These are phyloP conservation scores for Noctua janthe DNA, from an alignment of 2,888 invertebrate species.

Conservation along the genomic window DNA sequence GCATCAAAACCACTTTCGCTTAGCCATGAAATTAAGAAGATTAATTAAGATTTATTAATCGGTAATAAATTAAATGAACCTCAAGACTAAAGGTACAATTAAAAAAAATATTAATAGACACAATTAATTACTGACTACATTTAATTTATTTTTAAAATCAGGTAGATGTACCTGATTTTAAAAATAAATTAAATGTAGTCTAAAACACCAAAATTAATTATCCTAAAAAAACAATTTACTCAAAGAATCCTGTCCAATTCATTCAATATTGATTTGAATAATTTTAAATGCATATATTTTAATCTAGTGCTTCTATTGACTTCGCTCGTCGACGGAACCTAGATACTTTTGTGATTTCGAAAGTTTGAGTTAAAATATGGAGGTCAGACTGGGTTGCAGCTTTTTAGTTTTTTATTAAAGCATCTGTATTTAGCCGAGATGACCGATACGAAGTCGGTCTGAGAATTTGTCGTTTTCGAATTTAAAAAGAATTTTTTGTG, in stretches of 20 bases:
- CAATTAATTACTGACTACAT: too few relatives aligned
- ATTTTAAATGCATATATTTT: constrained; percentile 31
- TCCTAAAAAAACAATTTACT: neutral
- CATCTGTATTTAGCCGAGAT: constrained; percentile 49
- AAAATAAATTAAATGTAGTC: neutral
- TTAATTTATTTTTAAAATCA: too few relatives aligned
- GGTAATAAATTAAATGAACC: too few relatives aligned
- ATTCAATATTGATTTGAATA: neutral
- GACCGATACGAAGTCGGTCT: neutral
- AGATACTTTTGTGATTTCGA: constrained; percentile 53
- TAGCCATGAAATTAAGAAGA: neutral
- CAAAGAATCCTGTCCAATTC: constrained; percentile 1
- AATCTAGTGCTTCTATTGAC: constrained; percentile 26
- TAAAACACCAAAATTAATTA: neutral
- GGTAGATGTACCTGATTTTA: neutral
- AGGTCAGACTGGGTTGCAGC: constrained; percentile 47
- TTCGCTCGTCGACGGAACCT: constrained; percentile 11
- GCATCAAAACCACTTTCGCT: constrained; percentile 3
- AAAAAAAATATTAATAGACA: neutral
- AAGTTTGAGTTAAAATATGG: constrained; percentile 46
- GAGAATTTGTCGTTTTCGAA: neutral
- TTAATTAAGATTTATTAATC: neutral
- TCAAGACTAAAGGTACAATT: neutral
- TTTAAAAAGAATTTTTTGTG: neutral
- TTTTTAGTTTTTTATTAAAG: constrained; percentile 36